Base-by-base conservation (phyloP, 2,797 vertebrate genomes). In the Chrysocyon brachyurus region DNA sequence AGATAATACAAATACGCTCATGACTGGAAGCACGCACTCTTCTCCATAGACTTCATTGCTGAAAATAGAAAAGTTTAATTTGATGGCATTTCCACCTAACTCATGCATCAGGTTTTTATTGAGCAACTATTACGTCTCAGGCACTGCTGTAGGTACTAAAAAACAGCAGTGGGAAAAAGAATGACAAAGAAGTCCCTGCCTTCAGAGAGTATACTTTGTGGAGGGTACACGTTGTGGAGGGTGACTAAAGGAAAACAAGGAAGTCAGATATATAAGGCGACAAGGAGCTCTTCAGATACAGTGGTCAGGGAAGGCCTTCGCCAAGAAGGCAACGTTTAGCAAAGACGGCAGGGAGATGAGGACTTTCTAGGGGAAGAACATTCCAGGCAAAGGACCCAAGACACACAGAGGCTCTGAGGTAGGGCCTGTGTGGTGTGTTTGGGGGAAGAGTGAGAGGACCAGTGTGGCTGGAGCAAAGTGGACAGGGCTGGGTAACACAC, bases 51-150 rank as follows among this genome's bases (percentile, higher is more conserved):
- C 24, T 75, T 92, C 22, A 56, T 75, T 94, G 84, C n/a, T 56
- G 49, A n/a, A 90, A 87, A 66, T 21, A 96, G 57, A 93, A 85
- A 57, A 63, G n/a, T 79, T 94, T 88, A 78, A 64, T 52, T 56
- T 10, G 59, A 84, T 79, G 56, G 9, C 40, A 96, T 94, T 85
- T 95, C 59, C 93, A 90, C 31, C 24, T 61, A 59, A 78, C 93
- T 95, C 24, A 78, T 46, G 82, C 72, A 73, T 83, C 61, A 83
- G 63, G 52, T 81, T 56, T 87, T 94, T 96, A 73, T 36, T 46
- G 16, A 87, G 33, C 40, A 90, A 78, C 16, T 40, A 59, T 81
- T 31, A 88, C 1, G 5, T 94, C 17, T 57, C 31, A 75, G 57
- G 46, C 31, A 83, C 57, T 83, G 21, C 75, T 94, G 52, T 90